Evolutionary conservation across 2,888 invertebrate species (phyloP).

Genomic region (Cheilosia impressa): DNA sequence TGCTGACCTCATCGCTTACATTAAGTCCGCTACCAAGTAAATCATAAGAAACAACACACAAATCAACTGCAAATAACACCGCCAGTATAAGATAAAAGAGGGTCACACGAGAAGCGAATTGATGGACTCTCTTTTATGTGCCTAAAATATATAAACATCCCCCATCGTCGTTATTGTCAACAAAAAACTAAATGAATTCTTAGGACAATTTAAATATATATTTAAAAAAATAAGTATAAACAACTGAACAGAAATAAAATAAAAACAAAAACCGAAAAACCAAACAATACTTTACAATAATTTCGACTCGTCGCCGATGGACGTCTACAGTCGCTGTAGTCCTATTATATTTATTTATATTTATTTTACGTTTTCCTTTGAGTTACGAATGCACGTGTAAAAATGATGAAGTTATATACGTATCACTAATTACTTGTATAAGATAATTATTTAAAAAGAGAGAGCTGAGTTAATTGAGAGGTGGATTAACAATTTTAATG

Average conservation of each 20-base stretch:
- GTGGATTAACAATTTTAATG: slow-evolving; percentile 58
- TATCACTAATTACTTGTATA: slow-evolving; percentile 49
- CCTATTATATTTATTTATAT: slow-evolving; percentile 71
- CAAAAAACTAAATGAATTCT: slow-evolving; percentile 59
- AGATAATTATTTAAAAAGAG: slow-evolving; percentile 60
- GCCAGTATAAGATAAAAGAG: slow-evolving; percentile 68
- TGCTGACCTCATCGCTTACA: slow-evolving; percentile 96
- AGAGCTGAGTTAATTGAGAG: slow-evolving; percentile 70
- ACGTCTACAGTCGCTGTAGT: slow-evolving; percentile 62
- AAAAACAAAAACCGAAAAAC: slow-evolving; percentile 42
- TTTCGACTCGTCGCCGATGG: slow-evolving; percentile 62
- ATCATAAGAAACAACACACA: slow-evolving; percentile 33
- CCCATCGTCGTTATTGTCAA: slow-evolving; percentile 67
- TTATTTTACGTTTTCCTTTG: slow-evolving; percentile 62
- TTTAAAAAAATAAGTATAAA: slow-evolving; percentile 51
- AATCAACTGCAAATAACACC: slow-evolving; percentile 68
- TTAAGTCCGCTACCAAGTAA: slow-evolving; percentile 85
- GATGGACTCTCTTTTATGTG: slow-evolving; percentile 49
- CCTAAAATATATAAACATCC: slow-evolving; percentile 51
- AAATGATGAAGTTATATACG: slow-evolving; percentile 43
- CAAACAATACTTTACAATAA: slow-evolving; percentile 45
- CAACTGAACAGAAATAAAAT: slow-evolving; percentile 39
- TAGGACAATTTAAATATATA: slow-evolving; percentile 72
- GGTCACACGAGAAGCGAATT: slow-evolving; percentile 13
- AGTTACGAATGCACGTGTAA: slow-evolving; percentile 42